Evolutionary conservation across 1,140 invertebrate species (phyloP).

Genomic region (Temnothorax curvispinosus): DNA sequence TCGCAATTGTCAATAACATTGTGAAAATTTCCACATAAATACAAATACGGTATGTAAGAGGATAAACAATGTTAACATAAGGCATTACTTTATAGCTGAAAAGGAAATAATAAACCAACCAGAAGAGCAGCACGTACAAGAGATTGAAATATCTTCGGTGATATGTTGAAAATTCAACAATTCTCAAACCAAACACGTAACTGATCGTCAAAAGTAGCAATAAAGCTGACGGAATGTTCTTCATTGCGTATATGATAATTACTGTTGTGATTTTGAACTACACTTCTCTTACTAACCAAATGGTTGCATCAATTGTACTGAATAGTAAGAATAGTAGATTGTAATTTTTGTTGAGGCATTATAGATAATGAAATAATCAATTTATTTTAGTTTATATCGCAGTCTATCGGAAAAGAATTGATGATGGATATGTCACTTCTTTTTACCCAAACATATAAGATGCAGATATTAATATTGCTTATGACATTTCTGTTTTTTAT

Average conservation of each 20-base stretch:
- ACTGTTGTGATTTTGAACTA: not conserved
- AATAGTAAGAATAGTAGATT: not conserved
- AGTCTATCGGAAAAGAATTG: not conserved
- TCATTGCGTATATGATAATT: not conserved
- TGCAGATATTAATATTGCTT: not conserved
- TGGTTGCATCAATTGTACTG: not conserved
- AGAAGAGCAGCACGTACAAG: constrained; percentile 9
- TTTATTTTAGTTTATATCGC: not conserved
- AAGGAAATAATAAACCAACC: not conserved
- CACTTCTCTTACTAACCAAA: not conserved
- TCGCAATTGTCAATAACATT: not conserved
- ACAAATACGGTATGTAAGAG: not conserved
- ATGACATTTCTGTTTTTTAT: no score
- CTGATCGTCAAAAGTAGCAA: not conserved
- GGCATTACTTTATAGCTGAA: not conserved
- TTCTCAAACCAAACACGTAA: not conserved
- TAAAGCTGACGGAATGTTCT: not conserved
- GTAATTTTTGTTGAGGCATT: not conserved
- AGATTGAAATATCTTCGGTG: not conserved
- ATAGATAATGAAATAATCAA: not conserved
- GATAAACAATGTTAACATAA: not conserved
- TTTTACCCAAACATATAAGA: not conserved
- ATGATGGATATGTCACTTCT: not conserved
- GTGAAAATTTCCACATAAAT: not conserved
- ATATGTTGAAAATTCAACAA: not conserved